Evolutionary conservation across 2,113 vertebrate species (phyloP).

Genomic region (Aegypius monachus): DNA sequence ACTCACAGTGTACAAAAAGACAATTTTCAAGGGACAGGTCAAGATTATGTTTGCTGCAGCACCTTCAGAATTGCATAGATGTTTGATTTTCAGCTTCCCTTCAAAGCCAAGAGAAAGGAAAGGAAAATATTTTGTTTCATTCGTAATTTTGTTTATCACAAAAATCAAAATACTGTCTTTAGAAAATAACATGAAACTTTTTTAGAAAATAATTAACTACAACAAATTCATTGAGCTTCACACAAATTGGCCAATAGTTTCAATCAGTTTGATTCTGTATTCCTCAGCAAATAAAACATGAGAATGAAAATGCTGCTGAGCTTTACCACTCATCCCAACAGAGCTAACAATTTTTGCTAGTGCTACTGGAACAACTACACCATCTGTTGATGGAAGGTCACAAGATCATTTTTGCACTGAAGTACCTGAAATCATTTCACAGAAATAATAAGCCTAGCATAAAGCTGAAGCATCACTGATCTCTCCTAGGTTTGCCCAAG

Average conservation of each 20-base stretch:
- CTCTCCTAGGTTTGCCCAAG: not conserved
- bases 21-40: not conserved
- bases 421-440: not conserved
- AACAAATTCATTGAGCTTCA: not conserved
- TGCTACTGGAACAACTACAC: not conserved
- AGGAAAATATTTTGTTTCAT: not conserved
- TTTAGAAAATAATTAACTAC: not conserved
- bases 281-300: not conserved
- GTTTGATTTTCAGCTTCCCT: not conserved
- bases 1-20: not conserved
- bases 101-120: not conserved
- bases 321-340: not conserved
- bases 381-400: not conserved
- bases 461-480: not conserved
- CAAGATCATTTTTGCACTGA: not conserved
- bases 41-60: not conserved
- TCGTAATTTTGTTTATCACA: not conserved
- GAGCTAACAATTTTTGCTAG: not conserved
- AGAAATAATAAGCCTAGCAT: not conserved
- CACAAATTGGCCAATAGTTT: not conserved
- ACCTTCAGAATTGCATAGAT: not conserved
- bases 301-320: not conserved
- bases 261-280: not conserved
- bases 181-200: not conserved
- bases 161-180: not conserved